A percentile compares a stretch with the other conserved stretches of the same genome.
Evolutionary conservation across 2,797 vertebrate species (phyloP).

Genomic region (Muraenolepis orangiensis): DNA sequence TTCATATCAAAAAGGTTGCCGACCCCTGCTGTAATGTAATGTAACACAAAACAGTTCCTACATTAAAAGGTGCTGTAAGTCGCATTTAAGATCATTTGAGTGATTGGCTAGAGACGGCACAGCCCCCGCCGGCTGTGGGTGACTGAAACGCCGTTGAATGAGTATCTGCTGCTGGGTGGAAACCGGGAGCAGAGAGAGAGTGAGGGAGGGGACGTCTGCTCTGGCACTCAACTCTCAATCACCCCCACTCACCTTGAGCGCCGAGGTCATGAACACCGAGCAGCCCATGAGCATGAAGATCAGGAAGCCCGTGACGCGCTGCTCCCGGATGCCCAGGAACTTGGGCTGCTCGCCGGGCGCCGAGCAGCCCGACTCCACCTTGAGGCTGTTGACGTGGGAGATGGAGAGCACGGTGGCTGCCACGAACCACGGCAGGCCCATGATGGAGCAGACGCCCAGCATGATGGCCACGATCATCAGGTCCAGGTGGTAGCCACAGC

Average conservation of each 20-base stretch:
- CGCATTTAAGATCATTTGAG: no score
- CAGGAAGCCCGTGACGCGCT: slow-evolving; percentile 90
- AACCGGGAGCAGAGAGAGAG: no score
- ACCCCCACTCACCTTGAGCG: slow-evolving; percentile 84
- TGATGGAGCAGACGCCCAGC: slow-evolving; percentile 90
- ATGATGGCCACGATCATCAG: slow-evolving; percentile 87
- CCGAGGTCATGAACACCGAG: slow-evolving; percentile 94
- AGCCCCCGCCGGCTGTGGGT: no score
- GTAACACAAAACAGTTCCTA: no score
- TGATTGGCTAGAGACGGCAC: no score
- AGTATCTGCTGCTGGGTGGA: no score
- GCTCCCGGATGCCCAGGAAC: slow-evolving; percentile 92
- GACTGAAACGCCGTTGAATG: no score
- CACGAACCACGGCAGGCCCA: slow-evolving; percentile 96
- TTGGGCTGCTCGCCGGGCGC: slow-evolving; percentile 95
- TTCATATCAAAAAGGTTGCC: no score
- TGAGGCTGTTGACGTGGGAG: slow-evolving; percentile 95
- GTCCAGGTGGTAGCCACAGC: slow-evolving; percentile 95
- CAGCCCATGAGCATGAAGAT: slow-evolving; percentile 94
- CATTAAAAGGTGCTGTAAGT: no score
- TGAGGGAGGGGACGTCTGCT: no score
- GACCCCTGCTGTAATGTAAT: no score
- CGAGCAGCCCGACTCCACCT: slow-evolving; percentile 93
- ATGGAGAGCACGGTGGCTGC: slow-evolving; percentile 95
- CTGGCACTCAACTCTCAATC: no score